Evolutionary conservation across 2,797 vertebrate genomes (phyloP).

Genomic region (Choloepus didactylus): DNA sequence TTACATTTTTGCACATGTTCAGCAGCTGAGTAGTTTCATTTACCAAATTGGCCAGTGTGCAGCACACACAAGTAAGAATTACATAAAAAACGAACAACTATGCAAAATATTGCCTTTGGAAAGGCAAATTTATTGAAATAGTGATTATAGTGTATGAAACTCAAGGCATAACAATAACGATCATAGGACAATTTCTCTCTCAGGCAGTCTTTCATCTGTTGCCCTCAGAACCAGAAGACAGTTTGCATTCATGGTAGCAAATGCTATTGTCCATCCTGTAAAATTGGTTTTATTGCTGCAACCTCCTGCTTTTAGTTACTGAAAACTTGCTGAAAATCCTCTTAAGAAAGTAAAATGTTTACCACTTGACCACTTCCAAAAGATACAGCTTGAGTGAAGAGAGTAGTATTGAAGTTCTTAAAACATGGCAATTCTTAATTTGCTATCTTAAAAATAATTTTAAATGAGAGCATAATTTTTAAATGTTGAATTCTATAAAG

Average conservation of each 20-base stretch:
- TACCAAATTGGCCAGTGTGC: neutral
- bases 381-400: neutral
- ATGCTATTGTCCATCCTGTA: neutral
- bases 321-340: constrained; percentile 58
- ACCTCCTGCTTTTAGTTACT: constrained; percentile 52
- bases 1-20: constrained; percentile 23
- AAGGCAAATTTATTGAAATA: constrained; percentile 55
- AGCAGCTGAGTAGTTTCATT: neutral
- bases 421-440: neutral
- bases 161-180: neutral
- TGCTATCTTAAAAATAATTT: neutral
- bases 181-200: neutral
- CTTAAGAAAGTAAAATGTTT: constrained; percentile 27
- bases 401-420: constrained; percentile 11
- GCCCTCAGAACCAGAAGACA: constrained; percentile 46
- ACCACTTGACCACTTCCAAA: neutral
- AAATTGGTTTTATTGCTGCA: constrained; percentile 32
- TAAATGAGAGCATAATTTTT: neutral
- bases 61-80: constrained; percentile 35
- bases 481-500: constrained; percentile 8
- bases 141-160: neutral
- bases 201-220: constrained; percentile 24
- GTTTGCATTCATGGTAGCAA: neutral
- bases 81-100: constrained; percentile 4
- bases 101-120: constrained; percentile 32